Evolutionary conservation across 2,797 vertebrate genomes (phyloP).

Genomic region (Paguma larvata): DNA sequence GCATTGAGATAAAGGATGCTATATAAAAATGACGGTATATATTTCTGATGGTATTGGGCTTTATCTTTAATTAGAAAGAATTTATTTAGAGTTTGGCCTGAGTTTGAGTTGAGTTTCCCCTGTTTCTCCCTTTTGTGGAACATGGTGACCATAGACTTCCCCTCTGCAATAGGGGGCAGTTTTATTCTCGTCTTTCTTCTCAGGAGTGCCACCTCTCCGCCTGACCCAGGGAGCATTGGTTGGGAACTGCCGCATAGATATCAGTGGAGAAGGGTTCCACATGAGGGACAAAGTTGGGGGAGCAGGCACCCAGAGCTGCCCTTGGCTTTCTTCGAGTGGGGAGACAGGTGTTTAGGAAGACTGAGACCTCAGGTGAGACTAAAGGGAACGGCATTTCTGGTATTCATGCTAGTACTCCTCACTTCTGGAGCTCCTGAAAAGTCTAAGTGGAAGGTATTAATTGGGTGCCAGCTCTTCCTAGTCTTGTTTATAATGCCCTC

Average conservation of each 20-base stretch:
- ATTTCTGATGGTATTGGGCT: neutral
- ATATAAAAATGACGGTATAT: constrained; percentile 40
- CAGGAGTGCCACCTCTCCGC: neutral
- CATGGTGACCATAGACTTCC: neutral
- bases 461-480: neutral
- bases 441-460: neutral
- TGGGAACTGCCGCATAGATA: neutral
- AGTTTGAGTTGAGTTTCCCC: neutral
- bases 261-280: neutral
- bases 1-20: neutral
- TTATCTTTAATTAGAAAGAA: constrained; percentile 33
- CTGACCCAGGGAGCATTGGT: neutral
- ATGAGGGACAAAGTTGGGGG: neutral
- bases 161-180: neutral
- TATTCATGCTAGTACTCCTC: neutral
- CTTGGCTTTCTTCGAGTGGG: neutral
- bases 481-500: neutral
- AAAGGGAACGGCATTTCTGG: neutral
- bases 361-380: neutral
- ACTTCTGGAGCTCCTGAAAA: neutral
- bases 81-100: neutral
- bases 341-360: neutral
- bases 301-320: neutral
- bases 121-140: neutral
- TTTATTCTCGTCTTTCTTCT: neutral